Evolutionary conservation across 2,888 invertebrate genomes (phyloP).

Genomic region (Lomographa bimaculata): DNA sequence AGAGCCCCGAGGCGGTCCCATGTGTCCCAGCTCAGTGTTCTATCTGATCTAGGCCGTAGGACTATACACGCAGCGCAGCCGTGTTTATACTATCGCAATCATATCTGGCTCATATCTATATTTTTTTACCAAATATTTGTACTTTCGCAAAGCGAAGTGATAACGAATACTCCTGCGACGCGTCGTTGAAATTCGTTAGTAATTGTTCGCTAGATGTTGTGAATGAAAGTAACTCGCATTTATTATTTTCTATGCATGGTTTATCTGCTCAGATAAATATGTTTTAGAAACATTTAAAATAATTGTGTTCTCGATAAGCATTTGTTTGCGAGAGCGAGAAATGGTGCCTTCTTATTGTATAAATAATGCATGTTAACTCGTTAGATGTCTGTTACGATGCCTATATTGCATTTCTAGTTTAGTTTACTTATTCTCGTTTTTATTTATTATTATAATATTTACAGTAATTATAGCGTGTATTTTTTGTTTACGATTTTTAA

Average conservation of each 20-base stretch:
- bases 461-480: slow-evolving; percentile 75
- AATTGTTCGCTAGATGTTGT: slow-evolving; percentile 61
- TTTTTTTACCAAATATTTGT: slow-evolving; percentile 49
- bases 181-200: slow-evolving; percentile 63
- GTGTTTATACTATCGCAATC: slow-evolving; percentile 46
- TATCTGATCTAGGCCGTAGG: slow-evolving; percentile 29
- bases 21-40: slow-evolving; percentile 32
- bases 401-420: slow-evolving; percentile 80
- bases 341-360: slow-evolving; percentile 68
- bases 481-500: slow-evolving; percentile 71
- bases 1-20: slow-evolving; percentile 43
- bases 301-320: slow-evolving; percentile 36
- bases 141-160: slow-evolving; percentile 47
- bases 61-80: slow-evolving; percentile 27
- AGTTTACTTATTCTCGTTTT: slow-evolving; percentile 76
- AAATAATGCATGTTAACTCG: slow-evolving; percentile 71
- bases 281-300: slow-evolving; percentile 56
- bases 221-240: slow-evolving; percentile 46
- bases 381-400: slow-evolving; percentile 66
- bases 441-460: slow-evolving; percentile 71
- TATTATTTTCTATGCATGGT: slow-evolving; percentile 66
- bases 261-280: slow-evolving; percentile 73
- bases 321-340: slow-evolving; percentile 45
- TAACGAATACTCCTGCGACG: slow-evolving; percentile 49
- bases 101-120: slow-evolving; percentile 52